These are phyloP conservation scores for Sinodicranocentrus sp. DNA, from an alignment of 2,888 invertebrate species.

Conservation along the genomic window DNA sequence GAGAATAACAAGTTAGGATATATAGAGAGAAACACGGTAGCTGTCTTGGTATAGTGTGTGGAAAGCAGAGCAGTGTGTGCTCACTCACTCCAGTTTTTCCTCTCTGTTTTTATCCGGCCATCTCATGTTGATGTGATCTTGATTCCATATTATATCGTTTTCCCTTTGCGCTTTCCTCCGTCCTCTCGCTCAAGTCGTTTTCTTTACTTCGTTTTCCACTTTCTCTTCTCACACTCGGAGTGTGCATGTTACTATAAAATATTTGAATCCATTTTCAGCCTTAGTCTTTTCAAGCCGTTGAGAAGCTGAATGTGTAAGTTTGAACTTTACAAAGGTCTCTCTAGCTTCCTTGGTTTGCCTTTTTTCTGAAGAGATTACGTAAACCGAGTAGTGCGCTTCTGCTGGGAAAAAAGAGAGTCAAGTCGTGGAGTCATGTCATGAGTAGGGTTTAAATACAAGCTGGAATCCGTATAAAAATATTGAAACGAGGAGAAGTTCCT, in stretches of 20 bases:
- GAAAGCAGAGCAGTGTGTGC: slow-evolving; percentile 1
- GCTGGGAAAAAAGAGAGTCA: slow-evolving; percentile 7
- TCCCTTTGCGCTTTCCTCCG: slow-evolving; percentile 24
- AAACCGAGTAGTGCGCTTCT: background rate
- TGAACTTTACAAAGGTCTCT: background rate
- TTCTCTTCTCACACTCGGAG: background rate
- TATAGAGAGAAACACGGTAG: background rate
- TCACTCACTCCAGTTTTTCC: slow-evolving; percentile 3
- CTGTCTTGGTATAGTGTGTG: background rate
- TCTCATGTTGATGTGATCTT: slow-evolving; percentile 56
- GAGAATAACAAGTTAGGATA: no score
- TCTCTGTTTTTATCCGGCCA: slow-evolving; percentile 38
- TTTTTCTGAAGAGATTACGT: slow-evolving; percentile 3
- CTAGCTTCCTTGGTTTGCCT: no score
- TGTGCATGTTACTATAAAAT: slow-evolving; percentile 13
- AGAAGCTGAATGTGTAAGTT: no score
- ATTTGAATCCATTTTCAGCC: slow-evolving; percentile 31
- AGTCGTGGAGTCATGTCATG: slow-evolving; percentile 11
- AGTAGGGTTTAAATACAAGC: slow-evolving; percentile 2
- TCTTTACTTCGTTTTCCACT: slow-evolving; percentile 10
- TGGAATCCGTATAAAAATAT: background rate
- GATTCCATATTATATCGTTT: slow-evolving; percentile 59
- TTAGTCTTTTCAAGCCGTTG: slow-evolving; percentile 18
- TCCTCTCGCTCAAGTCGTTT: slow-evolving; percentile 17
- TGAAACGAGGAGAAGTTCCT: background rate